These are phyloP conservation scores for Zaprionus ornatus DNA, from an alignment of 1,140 invertebrate species.

Conservation along the genomic window DNA sequence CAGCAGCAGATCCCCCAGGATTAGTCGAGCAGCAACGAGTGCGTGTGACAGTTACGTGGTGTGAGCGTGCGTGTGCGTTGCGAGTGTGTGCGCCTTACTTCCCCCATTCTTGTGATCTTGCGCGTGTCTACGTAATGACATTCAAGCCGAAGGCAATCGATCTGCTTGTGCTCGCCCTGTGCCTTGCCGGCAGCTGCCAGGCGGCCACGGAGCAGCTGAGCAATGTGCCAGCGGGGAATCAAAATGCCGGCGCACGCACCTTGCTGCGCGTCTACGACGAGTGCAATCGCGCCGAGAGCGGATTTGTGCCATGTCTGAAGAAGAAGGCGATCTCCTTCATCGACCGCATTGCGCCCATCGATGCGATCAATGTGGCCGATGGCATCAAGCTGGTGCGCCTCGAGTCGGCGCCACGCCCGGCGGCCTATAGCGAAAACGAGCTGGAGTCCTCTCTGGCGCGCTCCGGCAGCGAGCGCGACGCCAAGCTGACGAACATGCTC, in stretches of 20 bases:
- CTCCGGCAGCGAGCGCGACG: slow-evolving; percentile 87
- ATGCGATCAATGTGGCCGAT: slow-evolving; percentile 87
- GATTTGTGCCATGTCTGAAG: slow-evolving; percentile 89
- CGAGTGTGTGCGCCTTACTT: slow-evolving; percentile 10
- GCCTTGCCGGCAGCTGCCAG: slow-evolving; percentile 50
- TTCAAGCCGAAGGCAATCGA: slow-evolving; percentile 41
- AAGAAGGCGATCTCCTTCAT: slow-evolving; percentile 91
- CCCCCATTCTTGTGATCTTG: neutral
- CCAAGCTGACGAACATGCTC: slow-evolving; percentile 88
- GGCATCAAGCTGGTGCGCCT: slow-evolving; percentile 87
- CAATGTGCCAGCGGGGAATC: slow-evolving; percentile 39
- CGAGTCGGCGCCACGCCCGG: slow-evolving; percentile 77
- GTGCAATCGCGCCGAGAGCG: slow-evolving; percentile 85
- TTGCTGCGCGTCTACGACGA: slow-evolving; percentile 87
- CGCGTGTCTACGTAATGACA: slow-evolving; percentile 46
- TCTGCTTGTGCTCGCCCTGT: slow-evolving; percentile 51
- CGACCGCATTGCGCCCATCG: slow-evolving; percentile 88
- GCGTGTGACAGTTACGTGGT: slow-evolving; percentile 46
- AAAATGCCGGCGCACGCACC: slow-evolving; percentile 85
- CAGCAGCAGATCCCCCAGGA: slow-evolving; percentile 36
- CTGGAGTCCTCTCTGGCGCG: slow-evolving; percentile 88
- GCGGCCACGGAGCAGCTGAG: slow-evolving; percentile 71
- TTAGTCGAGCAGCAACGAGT: slow-evolving; percentile 24
- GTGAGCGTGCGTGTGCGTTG: slow-evolving; percentile 13
- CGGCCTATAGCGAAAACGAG: slow-evolving; percentile 85